Evolutionary conservation across 2,888 invertebrate species (phyloP), one percentile per base, ranked within the genome.

Genomic region (Clivina fossor): DNA sequence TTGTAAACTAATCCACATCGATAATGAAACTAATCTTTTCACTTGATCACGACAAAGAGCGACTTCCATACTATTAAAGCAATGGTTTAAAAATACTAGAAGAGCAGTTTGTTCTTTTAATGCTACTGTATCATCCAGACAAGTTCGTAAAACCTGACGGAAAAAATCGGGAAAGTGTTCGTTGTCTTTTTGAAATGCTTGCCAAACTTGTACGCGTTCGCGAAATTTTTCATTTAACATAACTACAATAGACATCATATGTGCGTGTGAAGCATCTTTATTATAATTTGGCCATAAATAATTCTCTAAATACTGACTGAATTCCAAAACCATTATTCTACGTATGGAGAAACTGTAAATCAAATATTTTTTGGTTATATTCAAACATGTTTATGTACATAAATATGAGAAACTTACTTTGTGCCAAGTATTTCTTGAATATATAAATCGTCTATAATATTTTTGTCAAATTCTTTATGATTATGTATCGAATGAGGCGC

Each of bases 141-240:
- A 86, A 0, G 88, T 81, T 54, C 82, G 80, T 16, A 93, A 75
- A 0, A 93, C 87, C 71, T 89, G 88, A 65, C 87, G 84, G 68
- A 94, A 91, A 68, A 94, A 92, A 1, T 82, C 83, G 0, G 86
- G 79, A 70, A 93, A 93, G 59, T 90, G 82, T 2, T 85, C 82
- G 0, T 88, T 84, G 50, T 82, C 78, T 62, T 85, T 85, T 58
- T 89, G 83, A 67, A 97, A 94, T 1, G 88, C 84, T 82, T 90
- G 86, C 98, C 98, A 99, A 2, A 96, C 93, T 58, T 91, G 92
- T 5, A 98, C 95, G 48, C 98, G 79, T 74, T 99, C 99, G 1
- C 98, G 80, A 69, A 96, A 95, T 73, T 99, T 99, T 72, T 99
- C 98, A 77, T 99, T 99, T 38, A 98, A 86, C 92, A 99, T 94